phyloP scores from a whole-genome alignment of 2,888 invertebrate species.

The Matsumyia berberina region DNA sequence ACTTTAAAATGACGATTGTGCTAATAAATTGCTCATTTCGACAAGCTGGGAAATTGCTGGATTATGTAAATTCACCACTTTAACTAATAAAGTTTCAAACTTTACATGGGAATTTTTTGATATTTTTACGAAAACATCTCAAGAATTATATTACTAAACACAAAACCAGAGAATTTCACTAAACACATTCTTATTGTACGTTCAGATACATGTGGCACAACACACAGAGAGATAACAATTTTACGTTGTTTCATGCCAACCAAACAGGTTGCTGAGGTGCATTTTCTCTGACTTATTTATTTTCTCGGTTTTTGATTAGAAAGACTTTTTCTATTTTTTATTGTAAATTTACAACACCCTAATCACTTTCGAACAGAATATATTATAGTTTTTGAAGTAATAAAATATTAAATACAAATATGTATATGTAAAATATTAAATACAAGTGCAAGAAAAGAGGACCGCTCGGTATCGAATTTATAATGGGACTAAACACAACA shows the following conservation, averaged over 20 bases:
- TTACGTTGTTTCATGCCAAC: constrained; percentile 63
- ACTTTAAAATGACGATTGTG: constrained; percentile 22
- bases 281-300: constrained; percentile 41
- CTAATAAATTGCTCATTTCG: constrained; percentile 41
- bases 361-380: background rate
- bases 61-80: constrained; percentile 50
- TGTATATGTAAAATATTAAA: constrained; percentile 13
- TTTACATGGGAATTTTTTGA: constrained; percentile 13
- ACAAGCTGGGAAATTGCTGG: constrained; percentile 11
- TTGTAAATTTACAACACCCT: background rate
- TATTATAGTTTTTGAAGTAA: background rate
- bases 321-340: background rate
- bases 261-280: constrained; percentile 73
- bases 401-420: constrained; percentile 10
- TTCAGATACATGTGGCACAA: constrained; percentile 66
- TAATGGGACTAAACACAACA: constrained; percentile 82
- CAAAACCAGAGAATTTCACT: constrained; percentile 39
- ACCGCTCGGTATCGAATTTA: constrained; percentile 83
- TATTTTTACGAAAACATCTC: constrained; percentile 14
- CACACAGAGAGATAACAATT: constrained; percentile 66
- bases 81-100: background rate
- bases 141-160: constrained; percentile 14
- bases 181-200: constrained; percentile 56
- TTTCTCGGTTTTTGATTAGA: background rate
- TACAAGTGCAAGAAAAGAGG: constrained; percentile 77